A percentile compares a stretch with the other conserved stretches of the same genome.
Evolutionary conservation across 2,888 invertebrate genomes (phyloP).

Genomic region (Pristionchus fissidentatus): DNA sequence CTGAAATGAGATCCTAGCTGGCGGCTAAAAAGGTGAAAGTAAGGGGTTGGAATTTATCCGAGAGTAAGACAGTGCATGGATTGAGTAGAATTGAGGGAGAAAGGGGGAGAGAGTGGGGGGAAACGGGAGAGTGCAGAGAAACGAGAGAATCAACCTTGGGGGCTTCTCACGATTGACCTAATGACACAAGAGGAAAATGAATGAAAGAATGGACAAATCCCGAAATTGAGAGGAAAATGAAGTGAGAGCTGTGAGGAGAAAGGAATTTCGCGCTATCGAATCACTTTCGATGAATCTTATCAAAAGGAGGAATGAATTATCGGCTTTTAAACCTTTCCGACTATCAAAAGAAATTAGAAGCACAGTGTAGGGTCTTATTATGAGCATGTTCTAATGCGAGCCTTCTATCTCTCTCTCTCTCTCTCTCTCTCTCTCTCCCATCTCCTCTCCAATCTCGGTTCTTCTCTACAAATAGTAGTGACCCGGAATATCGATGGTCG

Average conservation of each 20-base stretch:
- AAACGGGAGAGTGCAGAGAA: neutral
- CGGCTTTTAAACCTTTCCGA: neutral
- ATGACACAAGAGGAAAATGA: slow-evolving; percentile 42
- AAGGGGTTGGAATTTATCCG: slow-evolving; percentile 17
- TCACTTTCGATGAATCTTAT: neutral
- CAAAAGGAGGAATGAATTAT: too few species aligned
- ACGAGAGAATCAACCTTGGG: neutral
- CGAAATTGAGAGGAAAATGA: slow-evolving; percentile 19
- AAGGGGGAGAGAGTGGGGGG: neutral
- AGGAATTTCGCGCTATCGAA: neutral
- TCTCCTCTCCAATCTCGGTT: too few species aligned
- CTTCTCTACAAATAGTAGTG: slow-evolving; percentile 21
- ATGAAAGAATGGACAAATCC: slow-evolving; percentile 25
- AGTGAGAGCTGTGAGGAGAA: neutral
- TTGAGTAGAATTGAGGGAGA: neutral
- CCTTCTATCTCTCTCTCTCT: too few species aligned
- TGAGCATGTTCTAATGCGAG: too few species aligned
- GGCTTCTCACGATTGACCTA: slow-evolving; percentile 42
- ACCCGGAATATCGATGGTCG: slow-evolving; percentile 40
- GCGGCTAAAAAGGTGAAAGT: neutral
- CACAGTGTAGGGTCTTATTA: slow-evolving; percentile 2
- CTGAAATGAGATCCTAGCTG: neutral
- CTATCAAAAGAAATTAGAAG: neutral
- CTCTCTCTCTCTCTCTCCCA: too few species aligned
- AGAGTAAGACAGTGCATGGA: slow-evolving; percentile 11